Evolutionary conservation across 2,888 invertebrate species (phyloP), one percentile per base, ranked within the genome.

Genomic region (Pyrocoelia pectoralis): DNA sequence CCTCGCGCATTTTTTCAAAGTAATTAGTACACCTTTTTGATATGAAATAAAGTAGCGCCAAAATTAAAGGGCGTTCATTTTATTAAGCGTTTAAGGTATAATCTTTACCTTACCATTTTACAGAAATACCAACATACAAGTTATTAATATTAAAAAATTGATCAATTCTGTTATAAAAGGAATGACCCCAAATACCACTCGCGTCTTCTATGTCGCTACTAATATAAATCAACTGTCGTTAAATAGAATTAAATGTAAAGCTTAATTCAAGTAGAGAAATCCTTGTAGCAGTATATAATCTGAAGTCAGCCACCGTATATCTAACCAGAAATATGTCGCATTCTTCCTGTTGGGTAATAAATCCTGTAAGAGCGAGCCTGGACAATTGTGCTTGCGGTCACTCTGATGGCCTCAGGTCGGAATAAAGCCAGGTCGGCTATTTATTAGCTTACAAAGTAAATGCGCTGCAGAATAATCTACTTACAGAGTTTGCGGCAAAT

Each of bases 351-450:
- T 51, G 43, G 50, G 46, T 51, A 40, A 61, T 61, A 61, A 61
- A 61, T 61, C 52, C 52, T 61, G 51, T 43, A 61, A 56, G 56
- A 56, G 61, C 61, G 51, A 61, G 52, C 50, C 38, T 17, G 56
- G 61, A 61, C 61, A 61, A 61, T 61, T 56, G 61, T 61, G 56
- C 61, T 51, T 56, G 61, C 56, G 61, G 61, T 52, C 56, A 52
- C 61, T 56, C 56, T 56, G 61, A 61, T 61, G 61, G 61, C 61
- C 61, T 56, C 56, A 61, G 61, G 61, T 61, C 56, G 56, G 56
- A 56, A 61, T 46, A 50, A 56, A 61, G 61, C 56, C 61, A 56
- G 61, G 61, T 56, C 61, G 61, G 29, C 61, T 61, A 61, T 61
- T 61, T 61, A 61, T 61, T 61, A 61, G 61, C 56, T 50, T 51